Evolutionary conservation across 2,797 vertebrate genomes (phyloP).

Genomic region (Enteromius radiatus): DNA sequence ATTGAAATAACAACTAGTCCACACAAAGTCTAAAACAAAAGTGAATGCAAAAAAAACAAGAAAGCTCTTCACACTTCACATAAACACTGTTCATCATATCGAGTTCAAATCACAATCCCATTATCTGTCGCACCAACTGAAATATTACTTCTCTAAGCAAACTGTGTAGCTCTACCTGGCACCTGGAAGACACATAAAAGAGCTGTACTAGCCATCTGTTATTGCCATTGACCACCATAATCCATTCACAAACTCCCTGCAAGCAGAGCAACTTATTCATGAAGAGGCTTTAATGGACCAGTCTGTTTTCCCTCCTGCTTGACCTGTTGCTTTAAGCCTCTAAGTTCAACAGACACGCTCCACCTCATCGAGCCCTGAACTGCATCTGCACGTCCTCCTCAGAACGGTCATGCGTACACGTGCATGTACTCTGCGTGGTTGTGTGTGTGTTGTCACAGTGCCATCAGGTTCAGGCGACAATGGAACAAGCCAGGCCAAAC

Average conservation of each 20-base stretch:
- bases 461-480: conserved; percentile 47
- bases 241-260: conserved; percentile 42
- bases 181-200: conserved; percentile 11
- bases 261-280: conserved; percentile 47
- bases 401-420: not conserved
- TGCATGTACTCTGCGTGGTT: not conserved
- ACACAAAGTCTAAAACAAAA: not conserved
- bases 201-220: conserved; percentile 36
- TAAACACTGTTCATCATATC: not conserved
- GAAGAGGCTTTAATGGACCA: conserved; percentile 22
- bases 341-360: conserved; percentile 34
- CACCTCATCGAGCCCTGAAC: conserved; percentile 36
- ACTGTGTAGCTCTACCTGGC: not conserved
- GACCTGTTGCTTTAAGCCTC: conserved; percentile 48
- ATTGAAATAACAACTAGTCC: not conserved
- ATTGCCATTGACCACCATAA: conserved; percentile 20
- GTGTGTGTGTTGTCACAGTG: conserved; percentile 25
- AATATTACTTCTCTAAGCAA: not conserved
- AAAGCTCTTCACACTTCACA: not conserved
- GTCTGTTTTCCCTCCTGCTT: conserved; percentile 32
- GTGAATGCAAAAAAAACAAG: not conserved
- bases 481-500: conserved; percentile 44
- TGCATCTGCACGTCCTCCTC: conserved; percentile 19
- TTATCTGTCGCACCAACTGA: not conserved
- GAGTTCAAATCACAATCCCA: not conserved